A percentile compares a stretch with the other conserved stretches of the same genome.
phyloP scores from a whole-genome alignment of 2,888 invertebrate genomes.

The Ochropleura leucogaster region DNA sequence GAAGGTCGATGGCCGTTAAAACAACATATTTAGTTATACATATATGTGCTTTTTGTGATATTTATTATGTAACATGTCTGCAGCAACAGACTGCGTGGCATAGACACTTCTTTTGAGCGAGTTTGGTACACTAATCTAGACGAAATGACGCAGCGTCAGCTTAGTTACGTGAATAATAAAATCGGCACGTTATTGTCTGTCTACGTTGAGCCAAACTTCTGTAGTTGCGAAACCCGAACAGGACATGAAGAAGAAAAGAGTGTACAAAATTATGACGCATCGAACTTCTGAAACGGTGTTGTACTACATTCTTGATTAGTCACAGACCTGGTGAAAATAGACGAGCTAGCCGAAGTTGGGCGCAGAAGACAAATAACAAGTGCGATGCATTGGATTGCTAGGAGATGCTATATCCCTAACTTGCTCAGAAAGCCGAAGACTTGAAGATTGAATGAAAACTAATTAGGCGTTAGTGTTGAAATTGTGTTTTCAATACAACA shows the following conservation, averaged over 20 bases:
- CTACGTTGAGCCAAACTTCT: neutral
- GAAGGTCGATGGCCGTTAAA: slow-evolving; percentile 51
- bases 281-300: neutral
- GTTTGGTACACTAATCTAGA: slow-evolving; percentile 7
- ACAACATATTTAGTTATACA: slow-evolving; percentile 47
- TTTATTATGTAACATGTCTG: slow-evolving; percentile 72
- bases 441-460: too few relatives aligned
- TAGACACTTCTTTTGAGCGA: slow-evolving; percentile 30
- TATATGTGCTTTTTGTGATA: slow-evolving; percentile 52
- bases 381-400: neutral
- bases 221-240: slow-evolving; percentile 20
- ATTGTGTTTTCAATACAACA: neutral
- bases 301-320: neutral
- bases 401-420: neutral
- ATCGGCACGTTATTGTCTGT: neutral
- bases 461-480: neutral
- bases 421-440: neutral
- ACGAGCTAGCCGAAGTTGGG: neutral
- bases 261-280: slow-evolving; percentile 19
- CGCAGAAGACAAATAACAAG: neutral
- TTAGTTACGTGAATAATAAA: slow-evolving; percentile 28
- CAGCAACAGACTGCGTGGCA: slow-evolving; percentile 77
- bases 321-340: neutral
- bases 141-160: slow-evolving; percentile 24
- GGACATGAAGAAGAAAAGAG: slow-evolving; percentile 18